Evolutionary conservation across 1,140 invertebrate species (phyloP), one percentile per base, ranked within the genome.

Genomic region (Odontomachus brunneus): DNA sequence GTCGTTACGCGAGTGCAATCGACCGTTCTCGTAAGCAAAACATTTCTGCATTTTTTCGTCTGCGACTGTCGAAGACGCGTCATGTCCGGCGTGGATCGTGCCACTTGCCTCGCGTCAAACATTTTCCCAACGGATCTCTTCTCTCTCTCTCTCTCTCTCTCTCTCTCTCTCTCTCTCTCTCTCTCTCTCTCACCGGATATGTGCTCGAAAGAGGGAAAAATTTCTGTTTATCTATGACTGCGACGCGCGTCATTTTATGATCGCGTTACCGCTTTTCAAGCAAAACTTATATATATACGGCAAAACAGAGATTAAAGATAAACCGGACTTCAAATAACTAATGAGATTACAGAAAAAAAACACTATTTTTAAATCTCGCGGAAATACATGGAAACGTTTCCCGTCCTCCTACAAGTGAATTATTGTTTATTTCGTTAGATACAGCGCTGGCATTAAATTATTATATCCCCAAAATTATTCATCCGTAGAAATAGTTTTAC

Each of bases 11-110:
- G 53, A 44, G 65, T 71, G 75, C 75, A 59, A 80, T 80, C 75
- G 75, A 80, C 65, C 71, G 75, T 78, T 78, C 63, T 67, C 63
- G 63, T 78, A 71, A 80, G 75, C 75, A 80, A 69, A 80, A 80
- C 75, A 80, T 69, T 80, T 71, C 60, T 80, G 65, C 44, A 29
- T 80, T 71, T 78, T 24, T 14, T 33, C 12, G 57, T 26, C 22
- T 29, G 9, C 51, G 55, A 59, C 3, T 19, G 22, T 11, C 65
- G 24, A 80, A 80, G 75, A 59, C 66, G 33, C 53, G 57, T 57
- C 49, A 69, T 19, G 14, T 29, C 55, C 63, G 24, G 53, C 22
- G 29, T 67, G 53, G 29, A 67, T 38, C 11, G 11, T 1, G 33
- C 33, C 62, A 29, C 49, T 26, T 55, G 67, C 55, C 62, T 29